Percentiles rank a stretch among this genome's conserved stretches.
Evolutionary conservation across 2,797 vertebrate species (phyloP).

Genomic region (Lycodopsis pacificus): DNA sequence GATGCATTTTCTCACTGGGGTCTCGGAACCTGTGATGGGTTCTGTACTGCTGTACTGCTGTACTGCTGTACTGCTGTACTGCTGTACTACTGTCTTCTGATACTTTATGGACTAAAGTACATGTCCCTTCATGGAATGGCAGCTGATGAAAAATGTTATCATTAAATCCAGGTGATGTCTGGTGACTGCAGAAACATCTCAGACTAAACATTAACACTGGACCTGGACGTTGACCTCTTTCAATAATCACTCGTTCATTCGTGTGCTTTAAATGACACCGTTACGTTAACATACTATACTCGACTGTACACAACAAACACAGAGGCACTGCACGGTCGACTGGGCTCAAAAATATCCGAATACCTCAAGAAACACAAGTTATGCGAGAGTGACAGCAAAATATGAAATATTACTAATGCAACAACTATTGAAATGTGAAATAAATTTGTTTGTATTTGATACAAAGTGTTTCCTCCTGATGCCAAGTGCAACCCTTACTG

Average conservation of each 20-base stretch:
- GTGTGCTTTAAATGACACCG: neutral
- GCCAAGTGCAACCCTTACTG: too few species aligned
- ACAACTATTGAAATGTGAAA: too few species aligned
- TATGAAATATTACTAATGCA: too few species aligned
- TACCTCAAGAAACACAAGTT: too few species aligned
- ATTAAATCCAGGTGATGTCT: neutral
- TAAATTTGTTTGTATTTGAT: too few species aligned
- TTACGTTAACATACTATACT: too few species aligned
- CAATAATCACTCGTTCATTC: neutral
- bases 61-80: neutral
- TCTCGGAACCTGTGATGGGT: neutral
- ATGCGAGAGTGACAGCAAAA: too few species aligned
- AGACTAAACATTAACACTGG: neutral
- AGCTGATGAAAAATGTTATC: neutral
- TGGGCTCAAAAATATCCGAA: too few species aligned
- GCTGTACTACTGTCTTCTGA: neutral
- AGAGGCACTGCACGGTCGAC: too few species aligned
- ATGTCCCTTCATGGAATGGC: neutral
- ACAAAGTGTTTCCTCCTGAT: too few species aligned
- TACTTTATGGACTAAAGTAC: neutral
- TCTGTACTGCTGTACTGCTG: neutral
- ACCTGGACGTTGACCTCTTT: constrained; percentile 1
- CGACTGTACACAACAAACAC: too few species aligned
- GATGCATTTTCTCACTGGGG: neutral
- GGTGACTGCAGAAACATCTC: neutral